Percentiles rank a stretch among this genome's conserved stretches.
These are phyloP conservation scores for Eupithecia subfuscata DNA, from an alignment of 2,888 invertebrate species.

Conservation along the genomic window DNA sequence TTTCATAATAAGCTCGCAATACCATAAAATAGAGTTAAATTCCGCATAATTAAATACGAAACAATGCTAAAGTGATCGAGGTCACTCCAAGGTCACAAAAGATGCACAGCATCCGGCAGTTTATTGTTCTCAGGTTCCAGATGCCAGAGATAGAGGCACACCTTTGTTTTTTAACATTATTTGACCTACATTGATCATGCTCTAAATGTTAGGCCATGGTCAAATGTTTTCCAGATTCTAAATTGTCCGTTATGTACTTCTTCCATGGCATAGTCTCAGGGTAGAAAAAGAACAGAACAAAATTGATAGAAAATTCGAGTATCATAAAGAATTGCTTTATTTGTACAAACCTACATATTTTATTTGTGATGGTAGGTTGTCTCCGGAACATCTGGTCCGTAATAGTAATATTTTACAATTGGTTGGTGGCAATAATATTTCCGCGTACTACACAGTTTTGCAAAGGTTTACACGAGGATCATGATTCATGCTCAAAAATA, in stretches of 20 bases:
- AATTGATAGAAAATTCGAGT: background rate
- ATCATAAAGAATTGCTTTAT: background rate
- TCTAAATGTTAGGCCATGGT: background rate
- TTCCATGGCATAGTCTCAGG: background rate
- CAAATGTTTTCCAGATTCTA: background rate
- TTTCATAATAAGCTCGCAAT: background rate
- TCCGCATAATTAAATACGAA: conserved; percentile 42
- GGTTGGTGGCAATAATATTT: background rate
- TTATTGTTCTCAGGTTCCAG: conserved; percentile 65
- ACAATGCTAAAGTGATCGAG: conserved; percentile 45
- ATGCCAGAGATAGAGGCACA: conserved; percentile 56
- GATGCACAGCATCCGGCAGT: conserved; percentile 66
- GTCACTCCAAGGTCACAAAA: conserved; percentile 56
- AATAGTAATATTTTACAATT: background rate
- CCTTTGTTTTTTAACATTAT: conserved; percentile 56
- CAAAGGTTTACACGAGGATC: too few species aligned
- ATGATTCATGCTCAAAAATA: too few species aligned
- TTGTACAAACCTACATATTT: background rate
- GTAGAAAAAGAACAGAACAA: background rate
- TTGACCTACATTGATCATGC: conserved; percentile 26
- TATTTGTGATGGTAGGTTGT: background rate
- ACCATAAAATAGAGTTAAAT: conserved; percentile 17
- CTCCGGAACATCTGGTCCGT: background rate
- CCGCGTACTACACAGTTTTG: too few species aligned
- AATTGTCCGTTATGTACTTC: background rate